Conservation (phyloP, 2,113 vertebrate genomes). For the Anguilla rostrata region DNA sequence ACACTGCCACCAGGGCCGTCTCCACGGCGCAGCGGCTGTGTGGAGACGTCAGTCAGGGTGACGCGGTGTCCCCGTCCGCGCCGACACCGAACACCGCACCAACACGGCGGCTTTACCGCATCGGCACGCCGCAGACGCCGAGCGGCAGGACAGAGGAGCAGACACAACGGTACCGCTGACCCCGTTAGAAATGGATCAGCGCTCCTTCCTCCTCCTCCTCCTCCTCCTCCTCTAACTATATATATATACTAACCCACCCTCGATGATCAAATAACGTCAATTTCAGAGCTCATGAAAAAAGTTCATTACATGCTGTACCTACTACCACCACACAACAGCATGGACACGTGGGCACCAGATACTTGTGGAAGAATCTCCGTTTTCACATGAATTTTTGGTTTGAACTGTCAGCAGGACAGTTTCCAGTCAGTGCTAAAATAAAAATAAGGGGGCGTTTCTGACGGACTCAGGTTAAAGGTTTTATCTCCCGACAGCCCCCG, state of each 20-base stretch:
- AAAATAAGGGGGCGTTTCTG: neutral
- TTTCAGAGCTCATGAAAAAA: too few relatives aligned
- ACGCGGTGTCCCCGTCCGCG: neutral
- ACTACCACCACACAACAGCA: neutral
- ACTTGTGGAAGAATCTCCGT: neutral
- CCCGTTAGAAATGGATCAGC: neutral
- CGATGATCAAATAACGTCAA: too few relatives aligned
- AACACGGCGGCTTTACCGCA: neutral
- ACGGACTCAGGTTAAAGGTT: neutral
- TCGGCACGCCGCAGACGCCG: too few relatives aligned
- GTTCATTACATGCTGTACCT: neutral
- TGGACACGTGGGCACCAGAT: neutral
- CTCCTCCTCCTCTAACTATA: neutral
- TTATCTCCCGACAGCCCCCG: neutral
- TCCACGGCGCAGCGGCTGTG: neutral
- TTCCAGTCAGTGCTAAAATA: neutral
- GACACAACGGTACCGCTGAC: neutral
- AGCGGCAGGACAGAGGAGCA: neutral
- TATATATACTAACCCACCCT: too few relatives aligned
- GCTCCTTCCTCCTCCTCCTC: neutral
- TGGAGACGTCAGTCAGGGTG: neutral
- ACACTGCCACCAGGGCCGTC: neutral
- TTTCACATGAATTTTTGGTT: neutral
- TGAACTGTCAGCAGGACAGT: neutral
- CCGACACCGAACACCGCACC: neutral